phyloP scores from a whole-genome alignment of 2,113 vertebrate genomes.

The Daphoenositta chrysoptera region DNA sequence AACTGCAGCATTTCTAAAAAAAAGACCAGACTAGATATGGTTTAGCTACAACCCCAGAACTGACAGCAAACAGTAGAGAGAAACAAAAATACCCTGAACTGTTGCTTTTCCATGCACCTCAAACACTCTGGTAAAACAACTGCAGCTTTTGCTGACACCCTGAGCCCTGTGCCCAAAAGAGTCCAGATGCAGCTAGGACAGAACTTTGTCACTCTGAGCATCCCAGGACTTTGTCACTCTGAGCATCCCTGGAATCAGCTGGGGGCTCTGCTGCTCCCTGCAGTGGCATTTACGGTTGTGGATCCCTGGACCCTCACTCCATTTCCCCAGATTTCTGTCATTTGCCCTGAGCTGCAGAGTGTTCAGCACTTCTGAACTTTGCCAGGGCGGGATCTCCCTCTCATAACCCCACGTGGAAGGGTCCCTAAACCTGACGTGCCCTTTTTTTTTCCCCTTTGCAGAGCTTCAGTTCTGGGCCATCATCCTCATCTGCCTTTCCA shows the following conservation, averaged over 20 bases:
- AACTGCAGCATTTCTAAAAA: background rate
- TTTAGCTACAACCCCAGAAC: background rate
- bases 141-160: background rate
- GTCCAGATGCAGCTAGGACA: background rate
- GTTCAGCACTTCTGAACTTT: background rate
- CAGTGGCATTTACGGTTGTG: background rate
- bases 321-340: background rate
- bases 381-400: background rate
- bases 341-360: background rate
- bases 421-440: background rate
- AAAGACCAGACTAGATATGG: background rate
- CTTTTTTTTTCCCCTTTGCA: background rate
- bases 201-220: background rate
- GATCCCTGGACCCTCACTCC: background rate
- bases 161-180: background rate
- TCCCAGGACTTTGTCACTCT: background rate
- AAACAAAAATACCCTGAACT: background rate
- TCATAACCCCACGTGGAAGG: background rate
- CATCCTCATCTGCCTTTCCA: constrained; percentile 72
- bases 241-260: background rate
- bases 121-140: background rate
- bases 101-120: background rate
- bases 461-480: constrained; percentile 75
- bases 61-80: background rate
- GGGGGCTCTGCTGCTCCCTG: background rate